A percentile compares a stretch with the other conserved stretches of the same genome.
Evolutionary conservation across 2,888 invertebrate genomes (phyloP).

Genomic region (Acronicta alni): DNA sequence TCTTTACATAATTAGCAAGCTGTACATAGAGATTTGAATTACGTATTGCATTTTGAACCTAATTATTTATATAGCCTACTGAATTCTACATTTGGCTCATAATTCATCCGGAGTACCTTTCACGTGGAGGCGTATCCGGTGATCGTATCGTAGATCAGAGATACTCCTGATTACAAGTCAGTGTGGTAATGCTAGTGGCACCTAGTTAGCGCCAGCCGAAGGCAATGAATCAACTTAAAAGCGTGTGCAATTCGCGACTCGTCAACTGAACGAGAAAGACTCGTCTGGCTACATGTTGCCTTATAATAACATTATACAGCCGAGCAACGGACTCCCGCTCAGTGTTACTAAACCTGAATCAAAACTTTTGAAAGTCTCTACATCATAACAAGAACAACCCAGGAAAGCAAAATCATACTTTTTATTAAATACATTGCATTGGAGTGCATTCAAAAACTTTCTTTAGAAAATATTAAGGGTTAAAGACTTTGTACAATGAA

Average conservation of each 20-base stretch:
- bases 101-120: conserved; percentile 37
- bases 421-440: conserved; percentile 1
- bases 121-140: conserved; percentile 47
- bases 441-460: neutral
- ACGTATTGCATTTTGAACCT: conserved; percentile 26
- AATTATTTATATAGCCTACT: conserved; percentile 28
- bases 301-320: conserved; percentile 49
- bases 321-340: conserved; percentile 1
- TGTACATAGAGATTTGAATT: conserved; percentile 10
- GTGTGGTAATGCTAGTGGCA: conserved; percentile 61
- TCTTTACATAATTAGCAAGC: conserved; percentile 7
- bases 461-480: conserved; percentile 1
- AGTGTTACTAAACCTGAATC: conserved; percentile 7
- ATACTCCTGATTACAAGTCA: conserved; percentile 57
- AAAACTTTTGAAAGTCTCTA: conserved; percentile 9
- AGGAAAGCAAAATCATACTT: conserved; percentile 1
- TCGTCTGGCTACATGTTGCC: conserved; percentile 62
- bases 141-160: conserved; percentile 56
- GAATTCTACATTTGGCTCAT: conserved; percentile 39
- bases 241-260: conserved; percentile 53
- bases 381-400: neutral
- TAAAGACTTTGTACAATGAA: conserved; percentile 3
- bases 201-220: conserved; percentile 63
- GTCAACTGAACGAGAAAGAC: conserved; percentile 70
- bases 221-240: conserved; percentile 56